phyloP scores from a whole-genome alignment of 2,797 vertebrate genomes.

The Calcarius lapponicus region DNA sequence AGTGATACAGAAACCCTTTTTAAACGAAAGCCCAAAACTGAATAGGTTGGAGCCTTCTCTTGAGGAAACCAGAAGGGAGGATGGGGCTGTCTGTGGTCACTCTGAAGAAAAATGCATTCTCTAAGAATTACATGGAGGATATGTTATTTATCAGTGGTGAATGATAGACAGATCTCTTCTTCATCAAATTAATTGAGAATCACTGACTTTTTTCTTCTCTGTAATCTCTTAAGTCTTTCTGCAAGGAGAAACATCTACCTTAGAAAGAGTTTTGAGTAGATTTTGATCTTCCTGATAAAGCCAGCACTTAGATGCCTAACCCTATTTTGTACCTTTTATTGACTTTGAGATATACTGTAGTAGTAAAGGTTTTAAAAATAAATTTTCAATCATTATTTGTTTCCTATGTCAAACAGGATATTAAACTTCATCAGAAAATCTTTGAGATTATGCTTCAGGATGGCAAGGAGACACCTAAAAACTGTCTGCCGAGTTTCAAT shows the following conservation, averaged over 20 bases:
- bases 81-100: neutral
- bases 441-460: neutral
- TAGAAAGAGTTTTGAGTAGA: neutral
- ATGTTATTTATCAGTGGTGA: neutral
- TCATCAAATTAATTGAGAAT: neutral
- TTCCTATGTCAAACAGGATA: neutral
- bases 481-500: neutral
- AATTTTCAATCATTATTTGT: neutral
- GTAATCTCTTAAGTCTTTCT: neutral
- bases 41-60: neutral
- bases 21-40: rapidly evolving
- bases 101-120: neutral
- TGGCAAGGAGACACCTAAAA: neutral
- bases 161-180: neutral
- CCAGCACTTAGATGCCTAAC: neutral
- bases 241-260: neutral
- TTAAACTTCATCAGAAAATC: neutral
- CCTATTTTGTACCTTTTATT: neutral
- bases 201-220: neutral
- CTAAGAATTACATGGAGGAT: neutral
- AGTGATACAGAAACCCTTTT: neutral
- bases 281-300: neutral
- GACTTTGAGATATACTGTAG: neutral
- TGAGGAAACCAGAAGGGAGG: neutral
- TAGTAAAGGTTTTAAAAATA: neutral